Evolutionary conservation across 37 sponge, comb jelly and placozoan species (phyloP).

Genomic region (Cliona cf. orientalis): DNA sequence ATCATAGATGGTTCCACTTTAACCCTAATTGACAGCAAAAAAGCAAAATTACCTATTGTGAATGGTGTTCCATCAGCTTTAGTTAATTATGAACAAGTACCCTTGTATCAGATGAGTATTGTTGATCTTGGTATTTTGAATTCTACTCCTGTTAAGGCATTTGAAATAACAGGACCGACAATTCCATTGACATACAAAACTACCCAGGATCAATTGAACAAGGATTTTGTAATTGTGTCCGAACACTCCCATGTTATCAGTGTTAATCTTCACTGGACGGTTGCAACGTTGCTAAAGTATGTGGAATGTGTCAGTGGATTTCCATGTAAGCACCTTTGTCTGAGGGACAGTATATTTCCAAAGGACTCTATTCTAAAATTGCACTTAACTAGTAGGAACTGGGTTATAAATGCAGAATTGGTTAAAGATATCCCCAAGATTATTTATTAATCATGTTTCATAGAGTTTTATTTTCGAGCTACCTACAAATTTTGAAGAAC

Average conservation of each 20-base stretch:
- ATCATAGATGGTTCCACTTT: conserved; percentile 3
- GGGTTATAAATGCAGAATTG: no score
- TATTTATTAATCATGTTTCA: no score
- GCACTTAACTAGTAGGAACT: no score
- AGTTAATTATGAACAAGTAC: conserved; percentile 9
- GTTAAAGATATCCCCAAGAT: no score
- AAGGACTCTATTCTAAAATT: no score
- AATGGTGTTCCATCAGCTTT: conserved; percentile 18
- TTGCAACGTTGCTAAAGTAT: conserved; percentile 53
- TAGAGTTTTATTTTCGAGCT: no score
- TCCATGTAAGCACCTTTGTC: no score
- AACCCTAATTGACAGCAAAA: conserved; percentile 15
- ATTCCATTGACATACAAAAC: conserved; percentile 55
- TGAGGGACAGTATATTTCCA: no score
- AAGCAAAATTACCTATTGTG: conserved; percentile 47
- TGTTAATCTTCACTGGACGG: conserved; percentile 62
- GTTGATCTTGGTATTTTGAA: conserved; percentile 36
- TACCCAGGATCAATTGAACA: not conserved
- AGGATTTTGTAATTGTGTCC: conserved; percentile 32
- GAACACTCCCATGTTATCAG: conserved; percentile 40
- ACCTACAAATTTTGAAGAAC: no score
- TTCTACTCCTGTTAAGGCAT: conserved; percentile 23
- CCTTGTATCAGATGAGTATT: conserved; percentile 32
- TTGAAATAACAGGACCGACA: conserved; percentile 70
- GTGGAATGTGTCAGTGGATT: conserved; percentile 56